These are phyloP conservation scores for Megastigmus dorsalis DNA, from an alignment of 2,888 invertebrate species.

Conservation along the genomic window DNA sequence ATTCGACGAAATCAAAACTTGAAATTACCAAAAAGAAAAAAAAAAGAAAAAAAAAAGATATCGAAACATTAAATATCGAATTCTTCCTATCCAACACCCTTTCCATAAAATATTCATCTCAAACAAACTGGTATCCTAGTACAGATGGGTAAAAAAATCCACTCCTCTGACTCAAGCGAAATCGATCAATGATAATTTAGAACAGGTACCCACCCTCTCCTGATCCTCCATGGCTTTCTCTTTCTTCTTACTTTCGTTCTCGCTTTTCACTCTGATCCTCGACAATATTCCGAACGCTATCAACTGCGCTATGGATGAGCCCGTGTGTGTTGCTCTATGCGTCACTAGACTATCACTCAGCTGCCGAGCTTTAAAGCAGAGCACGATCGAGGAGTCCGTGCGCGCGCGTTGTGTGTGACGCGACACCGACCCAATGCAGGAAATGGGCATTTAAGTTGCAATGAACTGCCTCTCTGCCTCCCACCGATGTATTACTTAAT, in stretches of 20 bases:
- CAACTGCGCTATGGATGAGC: not conserved
- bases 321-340: conserved; percentile 12
- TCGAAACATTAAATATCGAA: no score
- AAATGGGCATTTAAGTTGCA: conserved; percentile 71
- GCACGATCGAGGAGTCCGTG: not conserved
- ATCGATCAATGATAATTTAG: no score
- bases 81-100: no score
- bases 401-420: conserved; percentile 32
- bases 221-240: conserved; percentile 43
- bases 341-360: conserved; percentile 46
- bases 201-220: conserved; percentile 48
- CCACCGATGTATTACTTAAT: conserved; percentile 66
- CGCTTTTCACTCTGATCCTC: not conserved
- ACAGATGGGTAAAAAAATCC: no score
- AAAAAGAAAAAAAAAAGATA: no score
- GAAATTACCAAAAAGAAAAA: no score
- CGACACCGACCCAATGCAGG: conserved; percentile 64
- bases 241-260: no score
- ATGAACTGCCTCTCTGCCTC: conserved; percentile 64
- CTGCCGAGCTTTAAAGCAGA: conserved; percentile 42
- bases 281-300: not conserved
- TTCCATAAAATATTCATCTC: no score
- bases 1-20: no score
- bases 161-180: no score
- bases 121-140: no score